Percentiles rank a stretch among this genome's conserved stretches.
Conservation (phyloP, 2,888 invertebrate genomes). For the Chloroclysta siterata region DNA sequence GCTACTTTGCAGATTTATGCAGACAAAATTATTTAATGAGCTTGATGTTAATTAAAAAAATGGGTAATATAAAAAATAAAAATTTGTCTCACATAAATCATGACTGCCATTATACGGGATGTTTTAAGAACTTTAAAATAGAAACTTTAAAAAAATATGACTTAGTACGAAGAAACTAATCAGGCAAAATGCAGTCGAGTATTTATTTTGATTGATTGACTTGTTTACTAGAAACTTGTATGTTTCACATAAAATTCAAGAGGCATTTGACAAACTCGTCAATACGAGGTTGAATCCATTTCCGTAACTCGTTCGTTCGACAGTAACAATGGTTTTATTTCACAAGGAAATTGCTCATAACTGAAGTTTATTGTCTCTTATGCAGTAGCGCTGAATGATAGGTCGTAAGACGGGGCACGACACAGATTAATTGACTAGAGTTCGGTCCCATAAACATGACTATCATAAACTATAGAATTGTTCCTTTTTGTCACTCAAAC, state of each 20-base stretch:
- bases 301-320: slow-evolving; percentile 41
- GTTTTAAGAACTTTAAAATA: too few relatives aligned
- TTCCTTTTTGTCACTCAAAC: neutral
- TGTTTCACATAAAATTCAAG: slow-evolving; percentile 11
- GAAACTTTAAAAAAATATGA: too few relatives aligned
- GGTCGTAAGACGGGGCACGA: slow-evolving; percentile 20
- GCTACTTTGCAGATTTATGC: slow-evolving; percentile 6
- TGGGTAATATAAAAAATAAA: neutral
- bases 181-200: neutral
- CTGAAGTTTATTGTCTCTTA: slow-evolving; percentile 41
- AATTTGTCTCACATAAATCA: too few relatives aligned
- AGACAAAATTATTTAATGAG: neutral
- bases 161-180: neutral
- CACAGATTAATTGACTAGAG: neutral
- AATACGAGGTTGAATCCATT: slow-evolving; percentile 37
- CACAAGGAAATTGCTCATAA: slow-evolving; percentile 41
- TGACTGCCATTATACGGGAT: too few relatives aligned
- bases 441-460: neutral
- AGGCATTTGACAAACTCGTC: slow-evolving; percentile 17
- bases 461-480: neutral
- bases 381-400: slow-evolving; percentile 27
- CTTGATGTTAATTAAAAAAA: neutral
- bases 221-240: neutral
- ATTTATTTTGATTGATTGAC: neutral
- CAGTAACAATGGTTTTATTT: slow-evolving; percentile 43